Base-by-base conservation (phyloP, 2,113 vertebrate genomes). In the Camelus dromedarius region DNA sequence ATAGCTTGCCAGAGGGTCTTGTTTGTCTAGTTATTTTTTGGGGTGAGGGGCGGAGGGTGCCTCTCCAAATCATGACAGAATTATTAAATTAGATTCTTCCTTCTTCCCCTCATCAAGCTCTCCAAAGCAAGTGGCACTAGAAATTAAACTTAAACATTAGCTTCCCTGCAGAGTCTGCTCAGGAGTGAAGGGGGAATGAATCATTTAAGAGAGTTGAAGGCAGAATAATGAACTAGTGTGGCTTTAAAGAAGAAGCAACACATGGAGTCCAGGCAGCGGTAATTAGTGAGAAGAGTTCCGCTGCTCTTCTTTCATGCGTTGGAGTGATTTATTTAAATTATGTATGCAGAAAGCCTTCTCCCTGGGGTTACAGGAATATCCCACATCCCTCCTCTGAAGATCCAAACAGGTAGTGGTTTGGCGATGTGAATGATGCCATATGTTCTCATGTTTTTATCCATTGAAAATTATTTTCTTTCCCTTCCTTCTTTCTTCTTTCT, bases 91-190 rank as follows among this genome's bases (percentile, higher is more conserved):
- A 81, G 70, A 69, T 95, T 50, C 62, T 24, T 90, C 72, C 58
- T 58, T 60, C n/a, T 81, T 80, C 56, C 16, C 48, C 67, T 92
- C 76, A 35, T 76, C 89, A 73, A 95, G 83, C 85, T 96, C 91
- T 96, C 76, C 86, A 80, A 91, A 92, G 60, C 97, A 94, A 97
- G 95, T 94, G 96, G 92, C 94, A 88, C 67, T 89, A 85, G 96
- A 90, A 96, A 97, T 95, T 93, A 81, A 98, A 97, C 95, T 98
- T 97, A 97, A 97, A 92, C 93, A 94, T 94, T 87, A 95, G 75
- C 93, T 96, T 97, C 88, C 95, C 93, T 50, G 94, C 75, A 85
- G 90, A 92, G 80, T 79, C 90, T 98, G 97, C 88, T 95, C 64
- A 52, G 91, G 66, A 96, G 89, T 38, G 77, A 92, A 80, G 83